Base-by-base conservation (phyloP, 2,113 vertebrate genomes). In the Oryzias melastigma region DNA sequence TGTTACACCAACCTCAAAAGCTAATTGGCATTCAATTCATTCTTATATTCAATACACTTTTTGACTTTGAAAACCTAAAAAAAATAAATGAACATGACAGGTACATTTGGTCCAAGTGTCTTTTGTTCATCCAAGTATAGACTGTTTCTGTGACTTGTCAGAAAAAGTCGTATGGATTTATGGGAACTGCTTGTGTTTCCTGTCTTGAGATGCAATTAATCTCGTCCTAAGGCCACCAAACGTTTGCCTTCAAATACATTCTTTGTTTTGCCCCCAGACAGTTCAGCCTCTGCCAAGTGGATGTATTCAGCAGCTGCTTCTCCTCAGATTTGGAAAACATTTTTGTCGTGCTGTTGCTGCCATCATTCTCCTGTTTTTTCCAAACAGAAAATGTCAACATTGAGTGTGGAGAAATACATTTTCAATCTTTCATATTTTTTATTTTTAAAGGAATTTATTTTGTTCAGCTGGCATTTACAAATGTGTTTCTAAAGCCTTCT, bases 191-290 rank as follows among this genome's bases (percentile, higher is more conserved):
- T n/a, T 40, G 15, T 12, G 16, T 29, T 22, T 13, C 43, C 54
- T 68, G 27, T 60, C 42, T 45, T 53, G 62, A 50, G 44, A 50
- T 27, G 62, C 51, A 13, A 57, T 66, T 63, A 72, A 63, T 78
- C 65, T 53, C 43, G 19, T 20, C 58, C 41, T 45, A 51, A 73
- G 52, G 58, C 56, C 65, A 65, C 59, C 56, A 53, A 64, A 75
- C n/a, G 1, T 68, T 48, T 52, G 25, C 19, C 24, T 13, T 58
- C 43, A 75, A 69, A 63, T 72, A 27, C 59, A 60, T 12, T 54
- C 42, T 50, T 64, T 16, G n/a, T 65, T 78, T 65, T 62, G 14
- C 25, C 55, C 56, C 5, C 47, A 51, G 64, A 65, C 67, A 62
- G 42, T 52, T 58, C 68, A 56, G 55, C 52, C 61, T 70, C 57